Evolutionary conservation across 2,888 invertebrate genomes (phyloP).

Genomic region (Timema podura): DNA sequence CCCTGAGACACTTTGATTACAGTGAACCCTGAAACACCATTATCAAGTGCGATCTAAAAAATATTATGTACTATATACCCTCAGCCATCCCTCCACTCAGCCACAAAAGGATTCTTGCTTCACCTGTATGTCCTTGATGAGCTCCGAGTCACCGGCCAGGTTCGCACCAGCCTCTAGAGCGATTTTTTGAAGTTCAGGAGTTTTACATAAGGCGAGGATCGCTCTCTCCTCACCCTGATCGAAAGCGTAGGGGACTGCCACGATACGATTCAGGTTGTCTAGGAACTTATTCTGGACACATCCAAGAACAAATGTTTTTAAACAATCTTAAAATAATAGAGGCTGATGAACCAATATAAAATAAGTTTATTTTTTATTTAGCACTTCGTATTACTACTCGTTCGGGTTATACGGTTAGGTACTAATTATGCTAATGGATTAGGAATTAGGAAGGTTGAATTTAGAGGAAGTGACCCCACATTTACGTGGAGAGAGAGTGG

Average conservation of each 20-base stretch:
- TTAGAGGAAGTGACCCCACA: too few relatives aligned
- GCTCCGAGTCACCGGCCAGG: slow-evolving; percentile 64
- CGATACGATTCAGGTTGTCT: slow-evolving; percentile 64
- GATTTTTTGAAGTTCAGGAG: slow-evolving; percentile 53
- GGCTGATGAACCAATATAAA: too few relatives aligned
- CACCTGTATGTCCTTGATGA: slow-evolving; percentile 72
- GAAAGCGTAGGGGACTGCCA: slow-evolving; percentile 64
- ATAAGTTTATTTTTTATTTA: neutral
- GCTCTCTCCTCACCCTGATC: slow-evolving; percentile 63
- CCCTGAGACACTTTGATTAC: too few relatives aligned
- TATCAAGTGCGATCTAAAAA: too few relatives aligned
- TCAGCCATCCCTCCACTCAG: too few relatives aligned
- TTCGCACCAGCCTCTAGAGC: slow-evolving; percentile 69
- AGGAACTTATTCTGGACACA: slow-evolving; percentile 57
- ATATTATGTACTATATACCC: too few relatives aligned
- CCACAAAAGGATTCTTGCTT: neutral
- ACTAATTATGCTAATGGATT: too few relatives aligned
- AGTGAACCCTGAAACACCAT: too few relatives aligned
- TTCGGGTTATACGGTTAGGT: too few relatives aligned
- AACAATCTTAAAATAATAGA: slow-evolving; percentile 13
- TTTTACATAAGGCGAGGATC: slow-evolving; percentile 72
- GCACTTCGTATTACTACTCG: too few relatives aligned
- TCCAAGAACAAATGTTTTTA: slow-evolving; percentile 32
- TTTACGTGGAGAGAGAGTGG: too few relatives aligned
- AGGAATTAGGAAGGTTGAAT: too few relatives aligned